Conservation (phyloP, 1,140 invertebrate genomes). For the Sminthurides bifidus region DNA sequence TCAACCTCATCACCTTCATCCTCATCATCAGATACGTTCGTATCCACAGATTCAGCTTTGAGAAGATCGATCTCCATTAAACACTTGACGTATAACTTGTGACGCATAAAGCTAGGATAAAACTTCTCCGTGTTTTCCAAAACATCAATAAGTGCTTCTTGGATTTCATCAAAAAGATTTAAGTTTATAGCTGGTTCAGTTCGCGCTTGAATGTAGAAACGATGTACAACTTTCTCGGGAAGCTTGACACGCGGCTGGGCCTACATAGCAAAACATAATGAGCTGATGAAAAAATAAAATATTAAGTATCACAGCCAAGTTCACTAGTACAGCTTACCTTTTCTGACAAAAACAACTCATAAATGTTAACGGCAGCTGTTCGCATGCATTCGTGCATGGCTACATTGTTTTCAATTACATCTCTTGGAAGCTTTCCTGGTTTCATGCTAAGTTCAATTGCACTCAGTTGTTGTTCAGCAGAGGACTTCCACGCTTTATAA, state of each 20-base stretch:
- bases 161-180: constrained; percentile 70
- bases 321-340: constrained; percentile 41
- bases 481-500: constrained; percentile 63
- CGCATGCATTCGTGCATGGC: constrained; percentile 50
- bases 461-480: constrained; percentile 61
- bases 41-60: constrained; percentile 38
- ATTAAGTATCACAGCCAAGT: no score
- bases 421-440: constrained; percentile 15
- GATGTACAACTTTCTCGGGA: constrained; percentile 51
- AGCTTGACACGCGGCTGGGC: constrained; percentile 52
- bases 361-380: constrained; percentile 62
- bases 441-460: constrained; percentile 41
- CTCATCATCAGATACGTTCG: constrained; percentile 24
- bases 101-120: constrained; percentile 56
- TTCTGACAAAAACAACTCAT: constrained; percentile 68
- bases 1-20: constrained; percentile 41
- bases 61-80: constrained; percentile 62
- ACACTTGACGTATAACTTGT: constrained; percentile 56
- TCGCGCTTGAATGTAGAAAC: constrained; percentile 51
- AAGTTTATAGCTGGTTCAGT: constrained; percentile 41
- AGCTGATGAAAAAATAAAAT: background rate
- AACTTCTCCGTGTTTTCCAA: constrained; percentile 53
- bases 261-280: constrained; percentile 34
- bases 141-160: constrained; percentile 55
- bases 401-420: constrained; percentile 27